Evolutionary conservation across 2,113 vertebrate genomes (phyloP).

Genomic region (Erinaceus europaeus): DNA sequence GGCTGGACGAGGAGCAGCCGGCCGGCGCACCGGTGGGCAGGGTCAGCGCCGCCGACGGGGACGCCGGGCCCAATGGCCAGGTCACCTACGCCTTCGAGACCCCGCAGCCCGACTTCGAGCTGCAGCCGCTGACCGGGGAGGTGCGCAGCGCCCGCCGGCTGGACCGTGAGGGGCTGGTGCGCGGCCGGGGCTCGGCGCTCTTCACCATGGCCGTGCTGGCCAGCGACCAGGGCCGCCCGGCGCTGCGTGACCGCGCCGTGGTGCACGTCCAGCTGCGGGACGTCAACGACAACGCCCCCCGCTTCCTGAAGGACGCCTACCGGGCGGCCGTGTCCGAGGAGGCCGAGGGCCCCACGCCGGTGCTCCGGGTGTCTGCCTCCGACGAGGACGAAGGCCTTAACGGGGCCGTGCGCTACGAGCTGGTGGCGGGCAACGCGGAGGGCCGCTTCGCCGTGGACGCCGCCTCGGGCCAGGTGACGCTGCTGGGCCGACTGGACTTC

Average conservation of each 20-base stretch:
- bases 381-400: conserved; percentile 96
- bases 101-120: conserved; percentile 92
- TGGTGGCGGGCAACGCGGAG: conserved; percentile 94
- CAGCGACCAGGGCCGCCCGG: conserved; percentile 94
- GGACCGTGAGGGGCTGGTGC: conserved; percentile 95
- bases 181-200: conserved; percentile 90
- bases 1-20: conserved; percentile 93
- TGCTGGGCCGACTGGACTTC: conserved; percentile 94
- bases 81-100: conserved; percentile 93
- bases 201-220: conserved; percentile 93
- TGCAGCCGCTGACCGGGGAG: conserved; percentile 91
- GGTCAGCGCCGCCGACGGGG: conserved; percentile 93
- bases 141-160: conserved; percentile 90
- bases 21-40: conserved; percentile 91
- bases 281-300: conserved; percentile 96
- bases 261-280: conserved; percentile 96
- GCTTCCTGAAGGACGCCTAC: conserved; percentile 96
- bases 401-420: conserved; percentile 89
- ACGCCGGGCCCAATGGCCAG: conserved; percentile 93
- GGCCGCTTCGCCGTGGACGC: conserved; percentile 90
- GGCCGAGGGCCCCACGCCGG: conserved; percentile 92
- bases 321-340: conserved; percentile 95
- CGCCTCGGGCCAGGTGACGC: conserved; percentile 91
- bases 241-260: conserved; percentile 95
- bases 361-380: conserved; percentile 94